Percentiles rank a stretch among this genome's conserved stretches.
Conservation (phyloP, 1,140 invertebrate species). For the Ceratosolen solmsi region DNA sequence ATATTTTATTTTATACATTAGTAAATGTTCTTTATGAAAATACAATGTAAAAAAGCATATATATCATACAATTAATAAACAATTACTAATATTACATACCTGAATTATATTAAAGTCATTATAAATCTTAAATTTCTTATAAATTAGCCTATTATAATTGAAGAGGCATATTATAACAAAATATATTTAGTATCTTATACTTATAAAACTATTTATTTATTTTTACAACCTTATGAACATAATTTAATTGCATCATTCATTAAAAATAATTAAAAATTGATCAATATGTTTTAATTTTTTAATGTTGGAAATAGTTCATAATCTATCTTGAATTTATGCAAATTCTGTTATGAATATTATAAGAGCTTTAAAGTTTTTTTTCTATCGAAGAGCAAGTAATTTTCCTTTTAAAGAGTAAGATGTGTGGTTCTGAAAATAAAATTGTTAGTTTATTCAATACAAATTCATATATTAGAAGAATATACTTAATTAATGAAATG, state of each 20-base stretch:
- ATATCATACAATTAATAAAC: too few species aligned
- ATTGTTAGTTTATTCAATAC: background rate
- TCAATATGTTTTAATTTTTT: background rate
- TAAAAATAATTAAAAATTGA: background rate
- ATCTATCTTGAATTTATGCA: background rate
- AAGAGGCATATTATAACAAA: background rate
- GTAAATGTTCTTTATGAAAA: too few species aligned
- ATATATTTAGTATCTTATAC: background rate
- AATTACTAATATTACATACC: too few species aligned
- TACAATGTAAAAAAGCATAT: too few species aligned
- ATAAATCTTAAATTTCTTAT: too few species aligned
- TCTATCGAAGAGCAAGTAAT: background rate
- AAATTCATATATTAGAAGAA: background rate
- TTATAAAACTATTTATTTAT: background rate
- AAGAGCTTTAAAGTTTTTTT: background rate
- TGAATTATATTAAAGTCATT: too few species aligned
- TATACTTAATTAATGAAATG: background rate
- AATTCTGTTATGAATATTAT: background rate
- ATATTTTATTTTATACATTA: too few species aligned
- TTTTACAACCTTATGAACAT: background rate
- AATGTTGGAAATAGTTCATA: background rate
- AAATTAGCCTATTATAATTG: too few species aligned
- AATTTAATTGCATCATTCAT: too few species aligned
- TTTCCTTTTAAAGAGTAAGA: constrained; percentile 26
- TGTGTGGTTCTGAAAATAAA: constrained; percentile 30